Evolutionary conservation across 2,113 vertebrate genomes (phyloP).

Genomic region (Chrysochloris asiatica): DNA sequence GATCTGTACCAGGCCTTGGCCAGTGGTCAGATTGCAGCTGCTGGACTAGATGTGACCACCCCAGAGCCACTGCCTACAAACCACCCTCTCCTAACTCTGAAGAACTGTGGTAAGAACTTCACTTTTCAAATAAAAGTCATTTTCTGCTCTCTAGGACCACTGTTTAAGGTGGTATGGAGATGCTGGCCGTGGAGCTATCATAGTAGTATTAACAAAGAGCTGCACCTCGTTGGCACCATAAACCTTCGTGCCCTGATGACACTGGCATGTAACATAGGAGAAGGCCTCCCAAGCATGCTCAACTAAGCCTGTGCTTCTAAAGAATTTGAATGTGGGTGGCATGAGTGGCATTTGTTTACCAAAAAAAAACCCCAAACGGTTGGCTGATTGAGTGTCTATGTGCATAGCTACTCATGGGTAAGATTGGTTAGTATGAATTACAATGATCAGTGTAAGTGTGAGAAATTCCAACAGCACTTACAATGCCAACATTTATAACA

Average conservation of each 20-base stretch:
- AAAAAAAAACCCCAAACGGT: too few species aligned
- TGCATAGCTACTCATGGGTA: not conserved
- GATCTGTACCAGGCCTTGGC: constrained; percentile 92
- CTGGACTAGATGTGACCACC: constrained; percentile 94
- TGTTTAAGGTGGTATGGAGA: not conserved
- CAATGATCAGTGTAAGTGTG: not conserved
- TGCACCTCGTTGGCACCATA: not conserved
- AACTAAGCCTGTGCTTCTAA: not conserved
- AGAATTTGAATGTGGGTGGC: not conserved
- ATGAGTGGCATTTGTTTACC: not conserved
- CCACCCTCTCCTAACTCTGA: constrained; percentile 93
- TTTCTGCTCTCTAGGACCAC: too few species aligned
- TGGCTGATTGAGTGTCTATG: not conserved
- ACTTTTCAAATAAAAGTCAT: not conserved
- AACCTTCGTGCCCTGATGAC: not conserved
- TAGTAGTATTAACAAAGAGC: not conserved
- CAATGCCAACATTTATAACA: not conserved
- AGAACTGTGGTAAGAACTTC: constrained; percentile 92
- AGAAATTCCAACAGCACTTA: not conserved
- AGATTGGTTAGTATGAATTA: not conserved
- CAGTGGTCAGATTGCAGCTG: constrained; percentile 90
- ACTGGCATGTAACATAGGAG: not conserved
- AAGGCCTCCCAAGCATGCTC: not conserved
- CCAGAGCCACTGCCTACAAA: constrained; percentile 93
- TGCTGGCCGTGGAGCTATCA: not conserved